Evolutionary conservation across 2,797 vertebrate species (phyloP).

Genomic region (Allobates femoralis): DNA sequence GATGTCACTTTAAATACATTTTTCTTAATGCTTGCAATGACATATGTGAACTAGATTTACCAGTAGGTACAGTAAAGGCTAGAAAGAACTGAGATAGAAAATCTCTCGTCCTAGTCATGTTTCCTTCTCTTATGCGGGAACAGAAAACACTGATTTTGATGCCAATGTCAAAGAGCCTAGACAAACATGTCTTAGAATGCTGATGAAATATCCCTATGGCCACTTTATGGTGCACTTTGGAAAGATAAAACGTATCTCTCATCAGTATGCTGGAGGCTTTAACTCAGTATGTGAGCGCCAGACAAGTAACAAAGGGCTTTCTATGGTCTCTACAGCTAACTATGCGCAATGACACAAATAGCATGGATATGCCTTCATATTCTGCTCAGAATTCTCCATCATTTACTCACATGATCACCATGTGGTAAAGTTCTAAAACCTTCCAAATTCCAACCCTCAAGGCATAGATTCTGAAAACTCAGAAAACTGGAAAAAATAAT

Average conservation of each 20-base stretch:
- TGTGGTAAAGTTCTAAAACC: conserved; percentile 60
- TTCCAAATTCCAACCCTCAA: conserved; percentile 33
- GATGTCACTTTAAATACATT: background rate
- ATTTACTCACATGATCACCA: conserved; percentile 53
- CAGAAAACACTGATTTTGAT: conserved; percentile 13
- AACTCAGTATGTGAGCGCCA: background rate
- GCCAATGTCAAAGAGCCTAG: conserved; percentile 17
- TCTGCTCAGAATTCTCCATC: conserved; percentile 28
- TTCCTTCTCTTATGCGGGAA: conserved; percentile 6
- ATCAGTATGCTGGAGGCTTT: conserved; percentile 17
- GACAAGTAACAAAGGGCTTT: conserved; percentile 39
- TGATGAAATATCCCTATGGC: conserved; percentile 29
- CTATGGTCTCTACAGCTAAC: background rate
- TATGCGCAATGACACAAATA: conserved; percentile 27
- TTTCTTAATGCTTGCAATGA: background rate
- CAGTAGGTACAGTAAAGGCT: background rate
- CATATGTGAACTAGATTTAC: background rate
- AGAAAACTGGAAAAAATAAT: conserved; percentile 7
- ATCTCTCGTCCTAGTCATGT: background rate
- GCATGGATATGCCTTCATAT: conserved; percentile 22
- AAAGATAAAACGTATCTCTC: conserved; percentile 32
- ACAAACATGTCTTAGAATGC: conserved; percentile 21
- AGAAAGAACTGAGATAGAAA: conserved; percentile 10
- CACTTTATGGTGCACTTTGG: background rate
- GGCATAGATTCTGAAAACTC: conserved; percentile 43